Conservation (phyloP, 2,888 invertebrate genomes). For the Aromia moschata region DNA sequence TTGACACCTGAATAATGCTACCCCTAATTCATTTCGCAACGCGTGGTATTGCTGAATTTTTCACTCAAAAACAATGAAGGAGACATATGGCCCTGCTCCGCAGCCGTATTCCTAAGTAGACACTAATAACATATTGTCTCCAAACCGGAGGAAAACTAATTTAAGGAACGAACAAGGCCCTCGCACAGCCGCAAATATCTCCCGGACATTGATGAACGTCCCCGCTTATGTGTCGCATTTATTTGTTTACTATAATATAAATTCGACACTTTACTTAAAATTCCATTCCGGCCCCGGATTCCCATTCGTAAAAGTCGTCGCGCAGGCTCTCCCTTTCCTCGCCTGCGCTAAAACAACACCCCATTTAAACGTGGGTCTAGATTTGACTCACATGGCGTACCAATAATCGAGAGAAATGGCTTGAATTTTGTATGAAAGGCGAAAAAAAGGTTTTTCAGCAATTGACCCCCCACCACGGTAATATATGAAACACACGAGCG, state of each 20-base stretch:
- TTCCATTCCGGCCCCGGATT: conserved; percentile 22
- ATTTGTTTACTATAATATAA: conserved; percentile 28
- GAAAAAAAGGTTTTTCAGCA: conserved; percentile 62
- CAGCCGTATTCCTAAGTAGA: not conserved
- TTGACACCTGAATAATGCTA: too few relatives aligned
- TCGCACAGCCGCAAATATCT: conserved; percentile 22
- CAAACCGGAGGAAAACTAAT: conserved; percentile 10
- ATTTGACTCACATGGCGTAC: conserved; percentile 57
- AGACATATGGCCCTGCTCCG: not conserved
- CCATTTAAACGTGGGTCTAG: conserved; percentile 53
- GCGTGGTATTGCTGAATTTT: too few relatives aligned
- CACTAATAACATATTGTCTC: conserved; percentile 9
- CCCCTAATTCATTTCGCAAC: too few relatives aligned
- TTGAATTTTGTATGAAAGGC: conserved; percentile 63
- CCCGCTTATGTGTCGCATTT: conserved; percentile 24
- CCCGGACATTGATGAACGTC: conserved; percentile 23
- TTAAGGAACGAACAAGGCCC: conserved; percentile 21
- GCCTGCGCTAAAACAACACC: conserved; percentile 42
- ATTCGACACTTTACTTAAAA: conserved; percentile 29
- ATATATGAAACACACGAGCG: conserved; percentile 57
- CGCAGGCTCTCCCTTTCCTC: conserved; percentile 23
- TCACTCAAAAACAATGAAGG: not conserved
- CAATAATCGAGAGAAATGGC: conserved; percentile 63
- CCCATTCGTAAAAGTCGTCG: conserved; percentile 31
- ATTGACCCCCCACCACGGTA: conserved; percentile 60